Base-by-base conservation (phyloP, 2,888 invertebrate genomes). In the Camptogramma bilineatum region DNA sequence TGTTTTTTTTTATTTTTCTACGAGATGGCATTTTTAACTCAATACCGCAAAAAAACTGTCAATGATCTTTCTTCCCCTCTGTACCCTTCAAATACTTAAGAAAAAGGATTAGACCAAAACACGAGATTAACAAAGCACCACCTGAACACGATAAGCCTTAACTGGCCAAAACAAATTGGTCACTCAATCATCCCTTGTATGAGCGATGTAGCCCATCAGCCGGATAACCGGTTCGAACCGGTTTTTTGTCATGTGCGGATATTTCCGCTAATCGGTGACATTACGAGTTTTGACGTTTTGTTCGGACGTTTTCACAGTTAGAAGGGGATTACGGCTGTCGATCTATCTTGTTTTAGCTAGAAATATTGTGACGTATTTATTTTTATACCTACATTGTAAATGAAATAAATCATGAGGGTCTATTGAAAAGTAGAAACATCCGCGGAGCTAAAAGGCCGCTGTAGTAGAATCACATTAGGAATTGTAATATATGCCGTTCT, bases 171-270 rank as follows among this genome's bases (percentile, higher is more conserved):
- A 80, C 83, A 85, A 87, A 87, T 86, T 74, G 82, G 69, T 64
- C 82, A 75, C 79, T 88, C 85, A 84, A 86, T 88, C 88, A 87
- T 77, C 74, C 69, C 68, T 70, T 71, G 77, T 77, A 81, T 85
- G 87, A 87, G 76, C 72, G 80, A 88, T 87, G 84, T 74, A 72
- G 67, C 75, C 73, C 83, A 86, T 88, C 82, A 82, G 77, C 63
- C 71, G 73, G 69, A 59, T 54, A 61, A 55, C 59, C 51, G 66
- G 56, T 50, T 59, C 64, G 61, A 70, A 71, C 71, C 63, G 66
- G 70, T 61, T 67, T 85, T 85, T 86, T 84, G 82, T 74, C 69
- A 74, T 70, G 70, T 73, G 76, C 78, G 76, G 74, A 75, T 77
- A 77, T 77, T 73, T 75, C 70, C 65, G 74, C 77, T 85, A 85